These are phyloP conservation scores for Aurelia aurita complex sp. Pacific DNA, from an alignment of 30 jellyfish, hydroid and myxozoan genomes.

Conservation along the genomic window DNA sequence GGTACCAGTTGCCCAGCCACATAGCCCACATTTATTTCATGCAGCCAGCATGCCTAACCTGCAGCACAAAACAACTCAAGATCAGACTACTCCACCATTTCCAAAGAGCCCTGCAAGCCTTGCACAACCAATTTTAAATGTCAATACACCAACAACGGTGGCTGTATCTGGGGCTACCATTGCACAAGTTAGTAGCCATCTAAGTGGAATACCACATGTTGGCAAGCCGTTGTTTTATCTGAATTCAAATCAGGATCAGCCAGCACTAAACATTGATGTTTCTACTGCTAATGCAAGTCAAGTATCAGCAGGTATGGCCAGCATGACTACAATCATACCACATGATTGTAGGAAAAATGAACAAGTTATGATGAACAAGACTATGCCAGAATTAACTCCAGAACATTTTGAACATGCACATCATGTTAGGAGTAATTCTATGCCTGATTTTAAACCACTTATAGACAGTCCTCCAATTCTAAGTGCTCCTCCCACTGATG, in stretches of 20 bases:
- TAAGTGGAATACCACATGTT: conserved; percentile 29
- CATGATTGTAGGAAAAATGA: not conserved
- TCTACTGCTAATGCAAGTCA: not conserved
- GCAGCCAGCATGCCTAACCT: conserved; percentile 70
- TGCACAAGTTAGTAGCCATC: not conserved
- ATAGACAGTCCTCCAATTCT: conserved; percentile 19
- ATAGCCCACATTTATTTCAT: conserved; percentile 43
- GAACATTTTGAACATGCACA: conserved; percentile 20
- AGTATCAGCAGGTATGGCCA: not conserved
- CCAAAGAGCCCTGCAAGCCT: not conserved
- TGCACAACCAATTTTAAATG: conserved; percentile 40
- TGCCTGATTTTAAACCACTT: conserved; percentile 52
- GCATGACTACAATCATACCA: not conserved
- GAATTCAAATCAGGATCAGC: conserved; percentile 1
- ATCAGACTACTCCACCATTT: conserved; percentile 2
- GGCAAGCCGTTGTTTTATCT: conserved; percentile 48
- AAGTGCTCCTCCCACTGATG: conserved; percentile 78
- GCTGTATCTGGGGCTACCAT: conserved; percentile 16
- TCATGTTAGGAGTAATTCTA: conserved; percentile 66
- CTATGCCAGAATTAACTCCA: conserved; percentile 33
- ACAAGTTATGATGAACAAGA: conserved; percentile 13
- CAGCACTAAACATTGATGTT: not conserved
- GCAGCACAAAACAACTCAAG: not conserved
- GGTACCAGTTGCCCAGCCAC: not conserved
- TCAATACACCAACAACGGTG: conserved; percentile 23